Evolutionary conservation across 1,140 invertebrate genomes (phyloP).

Genomic region (Brachionus sp.): DNA sequence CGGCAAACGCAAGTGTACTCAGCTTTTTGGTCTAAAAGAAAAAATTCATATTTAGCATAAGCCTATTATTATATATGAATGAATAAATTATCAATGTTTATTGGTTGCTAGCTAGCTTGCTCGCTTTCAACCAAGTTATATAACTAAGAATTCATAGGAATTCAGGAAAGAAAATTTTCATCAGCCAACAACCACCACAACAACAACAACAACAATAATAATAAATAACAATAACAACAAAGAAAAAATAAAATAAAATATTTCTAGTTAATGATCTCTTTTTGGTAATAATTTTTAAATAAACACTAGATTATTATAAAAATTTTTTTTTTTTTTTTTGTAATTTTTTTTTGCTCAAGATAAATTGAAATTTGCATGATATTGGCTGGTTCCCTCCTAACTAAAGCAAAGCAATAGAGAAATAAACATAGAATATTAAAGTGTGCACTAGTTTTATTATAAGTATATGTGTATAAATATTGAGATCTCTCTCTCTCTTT

Average conservation of each 20-base stretch:
- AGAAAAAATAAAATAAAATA: neutral
- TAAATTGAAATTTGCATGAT: neutral
- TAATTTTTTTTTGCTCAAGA: neutral
- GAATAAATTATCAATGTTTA: slow-evolving; percentile 34
- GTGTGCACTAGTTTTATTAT: neutral
- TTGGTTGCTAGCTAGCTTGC: neutral
- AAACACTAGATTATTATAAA: slow-evolving; percentile 25
- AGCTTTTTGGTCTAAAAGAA: slow-evolving; percentile 3
- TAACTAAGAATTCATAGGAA: neutral
- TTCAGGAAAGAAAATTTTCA: neutral
- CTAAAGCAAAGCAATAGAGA: neutral
- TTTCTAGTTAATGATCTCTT: slow-evolving; percentile 31
- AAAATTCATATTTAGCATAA: neutral
- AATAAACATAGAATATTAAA: neutral
- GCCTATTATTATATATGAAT: neutral
- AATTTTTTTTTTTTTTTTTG: too few species aligned
- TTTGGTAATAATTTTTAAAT: neutral
- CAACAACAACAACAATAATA: neutral
- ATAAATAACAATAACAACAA: neutral
- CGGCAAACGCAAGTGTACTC: neutral
- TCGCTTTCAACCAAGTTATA: neutral
- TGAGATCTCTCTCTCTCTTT: neutral
- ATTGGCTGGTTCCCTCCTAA: neutral
- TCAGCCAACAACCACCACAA: neutral
- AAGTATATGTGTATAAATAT: slow-evolving; percentile 17